These are phyloP conservation scores for Lates japonicus DNA, from an alignment of 2,797 vertebrate genomes.

Conservation along the genomic window DNA sequence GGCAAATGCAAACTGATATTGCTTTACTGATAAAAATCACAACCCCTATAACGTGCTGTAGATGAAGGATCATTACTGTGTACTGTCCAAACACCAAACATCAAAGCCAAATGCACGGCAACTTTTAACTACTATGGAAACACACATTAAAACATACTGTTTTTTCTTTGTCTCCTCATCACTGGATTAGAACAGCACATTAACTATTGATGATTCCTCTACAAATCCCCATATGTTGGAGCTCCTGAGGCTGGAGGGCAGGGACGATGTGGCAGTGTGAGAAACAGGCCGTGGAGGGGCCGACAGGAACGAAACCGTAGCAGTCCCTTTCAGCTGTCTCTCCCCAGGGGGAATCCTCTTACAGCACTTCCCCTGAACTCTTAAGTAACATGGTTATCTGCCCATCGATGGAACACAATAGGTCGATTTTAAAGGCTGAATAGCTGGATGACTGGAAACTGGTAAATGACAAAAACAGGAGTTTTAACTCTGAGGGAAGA, in stretches of 20 bases:
- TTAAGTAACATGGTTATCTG: slow-evolving; percentile 66
- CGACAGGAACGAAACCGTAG: slow-evolving; percentile 55
- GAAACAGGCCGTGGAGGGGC: slow-evolving; percentile 66
- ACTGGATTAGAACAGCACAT: slow-evolving; percentile 35
- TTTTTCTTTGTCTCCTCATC: slow-evolving; percentile 20
- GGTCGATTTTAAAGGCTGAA: slow-evolving; percentile 45
- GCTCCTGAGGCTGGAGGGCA: slow-evolving; percentile 50
- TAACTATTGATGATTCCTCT: slow-evolving; percentile 58
- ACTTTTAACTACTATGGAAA: slow-evolving; percentile 4
- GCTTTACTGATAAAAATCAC: slow-evolving; percentile 27
- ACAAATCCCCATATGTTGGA: slow-evolving; percentile 44
- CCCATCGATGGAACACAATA: slow-evolving; percentile 63
- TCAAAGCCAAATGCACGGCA: neutral
- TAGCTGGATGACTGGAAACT: slow-evolving; percentile 49
- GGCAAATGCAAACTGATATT: slow-evolving; percentile 65
- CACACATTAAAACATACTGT: slow-evolving; percentile 3
- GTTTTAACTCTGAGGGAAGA: slow-evolving; percentile 40
- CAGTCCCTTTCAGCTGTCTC: slow-evolving; percentile 60
- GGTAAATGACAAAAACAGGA: slow-evolving; percentile 45
- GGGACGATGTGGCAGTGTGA: slow-evolving; percentile 66
- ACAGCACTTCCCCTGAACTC: slow-evolving; percentile 73
- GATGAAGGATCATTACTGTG: neutral
- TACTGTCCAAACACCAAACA: slow-evolving; percentile 1
- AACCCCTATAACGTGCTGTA: neutral
- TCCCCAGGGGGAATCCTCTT: slow-evolving; percentile 81